Base-by-base conservation (phyloP, 2,113 vertebrate species). In the Tautogolabrus adspersus region DNA sequence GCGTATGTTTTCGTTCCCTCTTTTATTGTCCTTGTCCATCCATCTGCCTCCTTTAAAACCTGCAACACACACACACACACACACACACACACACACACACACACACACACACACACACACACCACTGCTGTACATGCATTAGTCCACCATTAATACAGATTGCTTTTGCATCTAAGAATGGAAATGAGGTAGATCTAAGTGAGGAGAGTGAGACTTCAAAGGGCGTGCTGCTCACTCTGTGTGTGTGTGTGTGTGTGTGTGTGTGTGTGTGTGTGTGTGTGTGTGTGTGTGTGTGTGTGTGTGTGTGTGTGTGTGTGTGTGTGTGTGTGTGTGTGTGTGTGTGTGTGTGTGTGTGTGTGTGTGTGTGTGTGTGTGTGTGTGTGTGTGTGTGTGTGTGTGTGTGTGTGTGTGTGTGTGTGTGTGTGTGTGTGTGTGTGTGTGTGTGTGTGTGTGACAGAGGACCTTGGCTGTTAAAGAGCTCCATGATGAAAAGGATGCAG, bases 131-230 rank as follows among this genome's bases (percentile, higher is more conserved):
- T 18, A 66, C 88, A 88, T 92, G 87, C 84, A 92, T 92, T 89
- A 90, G 89, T 87, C 82, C 85, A 64, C 79, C 72, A 91, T 93
- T 93, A 92, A 89, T 90, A 91, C 87, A 86, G 89, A 92, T 93
- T 47, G 75, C 87, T 89, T 91, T 88, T 88, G 82, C 87, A 88
- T 88, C 52, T 65, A 82, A 81, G 89, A 89, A 94, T 94, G 89
- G 84, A 91, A 95, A 93, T 92, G 73, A 90, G 90, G 76, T 49
- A 89, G 79, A 90, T 90, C 86, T 89, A 86, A 91, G 85, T 89
- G 89, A 84, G 51, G 34, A 83, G 82, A 87, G 79, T 77, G 80
- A 86, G 88, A 91, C 93, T 94, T 94, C 92, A 94, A 93, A 94
- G 92, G 84, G 68, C 22, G 52, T 10, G 68, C 79, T 34, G 85